phyloP scores from a whole-genome alignment of 1,140 invertebrate species.

The Sitophilus oryzae region DNA sequence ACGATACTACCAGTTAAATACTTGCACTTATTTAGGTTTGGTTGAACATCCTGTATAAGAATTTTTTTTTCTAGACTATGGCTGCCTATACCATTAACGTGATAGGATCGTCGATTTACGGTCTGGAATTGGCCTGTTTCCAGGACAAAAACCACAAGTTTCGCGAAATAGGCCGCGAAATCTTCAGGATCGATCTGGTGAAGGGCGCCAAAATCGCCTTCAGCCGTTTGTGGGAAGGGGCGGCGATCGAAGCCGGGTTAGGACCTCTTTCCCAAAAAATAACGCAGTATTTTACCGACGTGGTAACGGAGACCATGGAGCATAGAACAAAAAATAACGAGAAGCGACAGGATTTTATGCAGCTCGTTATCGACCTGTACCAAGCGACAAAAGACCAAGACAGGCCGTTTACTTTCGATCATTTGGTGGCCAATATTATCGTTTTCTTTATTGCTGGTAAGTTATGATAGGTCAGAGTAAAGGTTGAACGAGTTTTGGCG shows the following conservation, averaged over 20 bases:
- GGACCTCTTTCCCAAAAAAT: constrained; percentile 24
- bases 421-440: constrained; percentile 17
- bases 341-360: constrained; percentile 49
- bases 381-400: constrained; percentile 5
- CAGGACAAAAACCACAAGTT: not conserved
- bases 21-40: too few relatives aligned
- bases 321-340: constrained; percentile 46
- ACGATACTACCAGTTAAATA: too few relatives aligned
- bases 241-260: not conserved
- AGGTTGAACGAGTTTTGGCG: not conserved
- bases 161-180: not conserved
- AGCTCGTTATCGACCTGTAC: constrained; percentile 47
- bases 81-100: not conserved
- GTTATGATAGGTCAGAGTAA: too few relatives aligned
- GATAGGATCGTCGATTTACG: not conserved
- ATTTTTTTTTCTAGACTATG: not conserved
- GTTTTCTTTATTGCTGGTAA: constrained; percentile 19
- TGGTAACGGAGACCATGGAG: constrained; percentile 44
- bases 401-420: constrained; percentile 13
- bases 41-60: too few relatives aligned
- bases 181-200: not conserved
- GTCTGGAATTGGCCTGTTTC: not conserved
- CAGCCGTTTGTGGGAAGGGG: not conserved
- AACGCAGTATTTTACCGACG: constrained; percentile 45
- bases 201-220: not conserved